Base-by-base conservation (phyloP, 2,797 vertebrate species). In the Alexandromys oeconomus region DNA sequence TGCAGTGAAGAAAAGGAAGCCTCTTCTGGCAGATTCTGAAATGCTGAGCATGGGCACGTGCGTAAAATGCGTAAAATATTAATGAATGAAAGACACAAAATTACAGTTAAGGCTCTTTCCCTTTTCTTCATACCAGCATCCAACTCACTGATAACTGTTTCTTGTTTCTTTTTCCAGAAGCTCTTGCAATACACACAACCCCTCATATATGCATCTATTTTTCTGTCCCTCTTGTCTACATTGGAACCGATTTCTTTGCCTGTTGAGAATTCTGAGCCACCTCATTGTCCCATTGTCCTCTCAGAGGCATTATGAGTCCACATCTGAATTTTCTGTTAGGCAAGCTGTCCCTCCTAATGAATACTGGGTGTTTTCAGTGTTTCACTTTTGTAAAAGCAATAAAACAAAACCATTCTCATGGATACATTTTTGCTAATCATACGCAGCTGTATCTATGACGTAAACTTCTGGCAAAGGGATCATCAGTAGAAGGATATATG, bases 391-490 rank as follows among this genome's bases (percentile, higher is more conserved):
- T 43, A 69, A 96, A 74, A 78, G 78, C 65, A 76, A 31, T n/a
- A 37, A 69, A 87, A 23, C 80, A 65, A 71, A 94, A 84, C 37
- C 21, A 87, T 51, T 57, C 31, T 65, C 34, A 48, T 65, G 43
- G 2, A 17, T 37, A 87, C 13, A 82, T 87, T 71, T 67, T 92
- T 79, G 43, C 86, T 77, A 93, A 85, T 87, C 12, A 59, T 67
- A 65, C 63, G 11, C 6, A 77, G 34, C 12, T n/a, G 1, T 46
- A 25, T 65, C 46, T 43, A 7, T 13, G 71, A 67, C 4, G 8
- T 37, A 78, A 86, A n/a, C 77, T 93, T 92, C 65, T 92, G 61
- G 31, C 40, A 94, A 74, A 95, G 69, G 59, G 19, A 73, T 73
- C 69, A 37, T 37, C 23, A 19, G 54, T 76, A 48, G 46, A 92